These are phyloP conservation scores for Plestiodon gilberti DNA, from an alignment of 2,113 vertebrate species.

Conservation along the genomic window DNA sequence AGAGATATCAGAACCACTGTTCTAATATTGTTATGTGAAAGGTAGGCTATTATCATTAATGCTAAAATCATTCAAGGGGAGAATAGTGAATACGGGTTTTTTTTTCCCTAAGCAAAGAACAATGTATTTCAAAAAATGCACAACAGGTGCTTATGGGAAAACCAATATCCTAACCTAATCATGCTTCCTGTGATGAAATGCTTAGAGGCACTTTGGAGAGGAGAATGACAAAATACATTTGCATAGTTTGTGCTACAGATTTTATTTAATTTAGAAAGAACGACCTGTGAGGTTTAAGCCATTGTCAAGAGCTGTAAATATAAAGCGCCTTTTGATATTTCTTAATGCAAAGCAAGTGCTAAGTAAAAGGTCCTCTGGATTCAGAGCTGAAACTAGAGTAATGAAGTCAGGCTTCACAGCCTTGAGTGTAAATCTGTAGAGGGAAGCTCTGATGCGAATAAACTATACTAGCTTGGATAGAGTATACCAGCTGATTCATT, in stretches of 20 bases:
- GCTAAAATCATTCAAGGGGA: slow-evolving; percentile 4
- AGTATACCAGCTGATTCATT: not conserved
- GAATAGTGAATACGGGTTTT: not conserved
- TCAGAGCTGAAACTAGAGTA: slow-evolving; percentile 26
- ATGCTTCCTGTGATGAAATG: slow-evolving; percentile 51
- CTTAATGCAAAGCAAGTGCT: slow-evolving; percentile 47
- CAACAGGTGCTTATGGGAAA: slow-evolving; percentile 41
- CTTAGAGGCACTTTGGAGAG: slow-evolving; percentile 42
- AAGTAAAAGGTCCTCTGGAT: slow-evolving; percentile 41
- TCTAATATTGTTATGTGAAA: not conserved
- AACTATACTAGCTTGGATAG: slow-evolving; percentile 14
- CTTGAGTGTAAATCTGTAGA: slow-evolving; percentile 28
- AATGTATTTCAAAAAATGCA: not conserved
- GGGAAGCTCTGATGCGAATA: not conserved
- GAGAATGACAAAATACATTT: slow-evolving; percentile 60
- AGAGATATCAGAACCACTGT: not conserved
- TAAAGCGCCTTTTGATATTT: slow-evolving; percentile 57
- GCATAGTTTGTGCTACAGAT: slow-evolving; percentile 48
- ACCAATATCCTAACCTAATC: slow-evolving; percentile 49
- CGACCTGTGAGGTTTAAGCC: slow-evolving; percentile 37
- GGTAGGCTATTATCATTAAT: not conserved
- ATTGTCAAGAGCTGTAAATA: slow-evolving; percentile 47
- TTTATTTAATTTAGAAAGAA: slow-evolving; percentile 65
- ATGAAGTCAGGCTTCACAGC: slow-evolving; percentile 26
- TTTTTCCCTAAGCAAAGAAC: not conserved